Conservation (phyloP, 2,888 invertebrate genomes). For the Achlya flavicornis region DNA sequence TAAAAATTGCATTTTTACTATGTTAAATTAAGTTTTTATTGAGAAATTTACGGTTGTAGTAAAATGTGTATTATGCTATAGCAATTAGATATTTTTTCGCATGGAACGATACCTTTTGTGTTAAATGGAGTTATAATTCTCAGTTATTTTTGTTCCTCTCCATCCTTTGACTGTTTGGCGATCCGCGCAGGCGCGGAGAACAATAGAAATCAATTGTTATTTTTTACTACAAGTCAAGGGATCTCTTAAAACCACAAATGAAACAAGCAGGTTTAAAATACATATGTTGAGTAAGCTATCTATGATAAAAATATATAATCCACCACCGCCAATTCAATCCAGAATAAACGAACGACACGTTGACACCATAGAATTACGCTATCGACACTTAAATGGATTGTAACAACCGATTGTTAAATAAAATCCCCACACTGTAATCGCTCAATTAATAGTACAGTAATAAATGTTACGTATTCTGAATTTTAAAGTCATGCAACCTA, state of each 20-base stretch:
- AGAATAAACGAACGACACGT: background rate
- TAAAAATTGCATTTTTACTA: slow-evolving; percentile 78
- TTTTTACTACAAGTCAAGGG: too few species aligned
- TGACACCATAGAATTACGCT: background rate
- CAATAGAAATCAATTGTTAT: too few species aligned
- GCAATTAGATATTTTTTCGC: slow-evolving; percentile 47
- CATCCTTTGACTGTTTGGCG: too few species aligned
- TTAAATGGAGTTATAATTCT: slow-evolving; percentile 29
- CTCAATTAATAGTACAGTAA: too few species aligned
- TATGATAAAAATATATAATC: slow-evolving; percentile 21
- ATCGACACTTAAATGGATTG: background rate
- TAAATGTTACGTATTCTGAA: too few species aligned
- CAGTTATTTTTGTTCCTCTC: background rate
- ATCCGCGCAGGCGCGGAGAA: too few species aligned
- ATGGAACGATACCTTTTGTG: slow-evolving; percentile 27
- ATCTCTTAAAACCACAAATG: too few species aligned
- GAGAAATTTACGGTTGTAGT: slow-evolving; percentile 57
- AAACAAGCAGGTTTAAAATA: too few species aligned
- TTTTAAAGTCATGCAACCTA: too few species aligned
- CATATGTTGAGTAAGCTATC: slow-evolving; percentile 13
- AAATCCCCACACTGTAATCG: background rate
- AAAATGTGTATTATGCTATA: slow-evolving; percentile 18
- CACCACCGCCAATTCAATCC: slow-evolving; percentile 13
- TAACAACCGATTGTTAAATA: background rate
- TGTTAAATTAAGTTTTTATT: slow-evolving; percentile 77